Percentiles rank a stretch among this genome's conserved stretches.
These are phyloP conservation scores for Nephrotoma guestfalica DNA, from an alignment of 2,888 invertebrate genomes.

Conservation along the genomic window DNA sequence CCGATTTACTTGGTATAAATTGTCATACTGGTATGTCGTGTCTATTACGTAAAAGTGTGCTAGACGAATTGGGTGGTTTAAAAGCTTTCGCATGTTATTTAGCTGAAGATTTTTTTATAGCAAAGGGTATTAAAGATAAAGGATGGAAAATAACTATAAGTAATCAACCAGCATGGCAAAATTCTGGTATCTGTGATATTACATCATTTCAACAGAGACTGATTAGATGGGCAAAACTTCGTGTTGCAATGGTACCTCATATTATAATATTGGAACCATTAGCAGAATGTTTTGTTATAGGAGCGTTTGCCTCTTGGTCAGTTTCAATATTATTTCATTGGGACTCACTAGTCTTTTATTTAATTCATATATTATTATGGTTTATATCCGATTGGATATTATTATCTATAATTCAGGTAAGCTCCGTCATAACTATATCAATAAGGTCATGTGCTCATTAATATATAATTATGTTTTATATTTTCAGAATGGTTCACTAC, in stretches of 20 bases:
- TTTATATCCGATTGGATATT: slow-evolving; percentile 92
- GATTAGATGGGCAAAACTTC: slow-evolving; percentile 84
- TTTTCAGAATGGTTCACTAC: slow-evolving; percentile 71
- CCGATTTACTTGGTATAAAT: slow-evolving; percentile 83
- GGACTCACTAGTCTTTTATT: slow-evolving; percentile 81
- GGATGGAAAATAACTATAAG: slow-evolving; percentile 87
- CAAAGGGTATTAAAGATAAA: slow-evolving; percentile 69
- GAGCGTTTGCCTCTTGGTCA: slow-evolving; percentile 84
- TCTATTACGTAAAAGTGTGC: slow-evolving; percentile 70
- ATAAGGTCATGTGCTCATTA: background rate
- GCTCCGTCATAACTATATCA: background rate
- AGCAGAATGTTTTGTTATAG: slow-evolving; percentile 87
- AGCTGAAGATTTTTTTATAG: slow-evolving; percentile 97
- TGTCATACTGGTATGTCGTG: slow-evolving; percentile 99
- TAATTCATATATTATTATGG: slow-evolving; percentile 88
- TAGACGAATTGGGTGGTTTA: slow-evolving; percentile 88
- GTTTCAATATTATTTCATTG: slow-evolving; percentile 67
- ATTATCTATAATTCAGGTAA: slow-evolving; percentile 68
- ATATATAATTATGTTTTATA: slow-evolving; percentile 8
- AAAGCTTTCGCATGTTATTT: slow-evolving; percentile 83
- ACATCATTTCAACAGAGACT: slow-evolving; percentile 71
- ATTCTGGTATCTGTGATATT: slow-evolving; percentile 79
- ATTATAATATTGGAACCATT: slow-evolving; percentile 86
- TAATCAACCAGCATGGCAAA: slow-evolving; percentile 91
- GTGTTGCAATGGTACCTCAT: slow-evolving; percentile 90